These are phyloP conservation scores for Umimayanthus kanabou DNA, from an alignment of 92 coral and sea anemone species.

Conservation along the genomic window DNA sequence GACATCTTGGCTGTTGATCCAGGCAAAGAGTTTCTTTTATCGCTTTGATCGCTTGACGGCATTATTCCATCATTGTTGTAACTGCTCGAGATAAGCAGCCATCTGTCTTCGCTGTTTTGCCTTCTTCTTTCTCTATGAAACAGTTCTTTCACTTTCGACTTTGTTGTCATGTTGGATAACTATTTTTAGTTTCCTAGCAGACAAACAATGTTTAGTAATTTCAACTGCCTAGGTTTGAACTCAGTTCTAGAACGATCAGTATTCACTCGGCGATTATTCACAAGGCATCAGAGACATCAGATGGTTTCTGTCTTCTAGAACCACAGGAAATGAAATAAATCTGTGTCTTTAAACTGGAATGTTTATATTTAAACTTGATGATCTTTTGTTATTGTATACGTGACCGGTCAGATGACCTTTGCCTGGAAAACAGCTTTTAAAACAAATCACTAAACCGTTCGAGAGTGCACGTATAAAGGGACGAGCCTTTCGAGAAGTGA, in stretches of 20 bases:
- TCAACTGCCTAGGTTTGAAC: not conserved
- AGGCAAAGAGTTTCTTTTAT: not conserved
- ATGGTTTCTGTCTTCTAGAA: not conserved
- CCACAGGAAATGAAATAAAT: not conserved
- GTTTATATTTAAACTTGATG: not conserved
- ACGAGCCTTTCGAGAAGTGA: too few relatives aligned
- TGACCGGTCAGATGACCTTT: not conserved
- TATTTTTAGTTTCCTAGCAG: not conserved
- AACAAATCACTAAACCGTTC: not conserved
- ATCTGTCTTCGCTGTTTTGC: not conserved
- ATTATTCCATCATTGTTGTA: not conserved
- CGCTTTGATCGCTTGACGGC: not conserved
- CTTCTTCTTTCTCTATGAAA: not conserved
- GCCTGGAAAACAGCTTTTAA: not conserved
- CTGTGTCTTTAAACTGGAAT: not conserved
- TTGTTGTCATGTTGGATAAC: not conserved
- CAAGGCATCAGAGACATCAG: not conserved
- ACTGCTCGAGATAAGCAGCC: not conserved
- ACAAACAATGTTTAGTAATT: too few relatives aligned
- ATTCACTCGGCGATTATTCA: not conserved
- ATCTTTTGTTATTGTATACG: not conserved
- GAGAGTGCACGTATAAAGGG: too few relatives aligned
- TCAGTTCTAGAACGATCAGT: not conserved
- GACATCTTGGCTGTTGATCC: not conserved
- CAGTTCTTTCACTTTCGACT: not conserved